These are phyloP conservation scores for Dermatophagoides farinae DNA, from an alignment of 1,140 invertebrate species.

Conservation along the genomic window DNA sequence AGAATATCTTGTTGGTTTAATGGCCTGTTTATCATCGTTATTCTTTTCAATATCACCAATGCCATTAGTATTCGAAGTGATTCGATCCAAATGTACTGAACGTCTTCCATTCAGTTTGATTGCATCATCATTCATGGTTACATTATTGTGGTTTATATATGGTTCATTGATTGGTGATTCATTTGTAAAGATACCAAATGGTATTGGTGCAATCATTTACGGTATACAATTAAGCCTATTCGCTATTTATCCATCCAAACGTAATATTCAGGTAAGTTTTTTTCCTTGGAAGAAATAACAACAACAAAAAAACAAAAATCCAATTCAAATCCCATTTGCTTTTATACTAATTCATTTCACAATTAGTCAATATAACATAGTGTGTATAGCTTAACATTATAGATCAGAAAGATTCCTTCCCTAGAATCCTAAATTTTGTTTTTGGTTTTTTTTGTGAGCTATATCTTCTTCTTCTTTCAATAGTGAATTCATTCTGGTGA, in stretches of 20 bases:
- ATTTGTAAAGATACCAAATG: slow-evolving; percentile 53
- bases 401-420: too few relatives aligned
- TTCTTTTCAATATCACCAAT: slow-evolving; percentile 56
- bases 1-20: slow-evolving; percentile 30
- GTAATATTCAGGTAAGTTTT: slow-evolving; percentile 1
- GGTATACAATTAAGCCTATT: slow-evolving; percentile 45
- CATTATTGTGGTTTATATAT: slow-evolving; percentile 49
- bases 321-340: neutral
- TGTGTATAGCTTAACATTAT: too few relatives aligned
- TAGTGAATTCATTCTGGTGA: too few relatives aligned
- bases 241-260: slow-evolving; percentile 35
- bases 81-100: slow-evolving; percentile 47
- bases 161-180: slow-evolving; percentile 43
- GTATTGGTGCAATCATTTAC: slow-evolving; percentile 43
- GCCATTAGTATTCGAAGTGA: slow-evolving; percentile 45
- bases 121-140: slow-evolving; percentile 46
- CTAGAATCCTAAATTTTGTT: too few relatives aligned
- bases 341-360: neutral
- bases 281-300: neutral
- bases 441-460: too few relatives aligned
- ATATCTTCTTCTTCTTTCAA: too few relatives aligned
- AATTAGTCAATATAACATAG: too few relatives aligned
- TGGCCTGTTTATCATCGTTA: slow-evolving; percentile 47
- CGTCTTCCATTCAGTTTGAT: slow-evolving; percentile 56
- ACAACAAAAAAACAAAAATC: neutral